phyloP scores from a whole-genome alignment of 1,140 invertebrate genomes.

The Trichoplusia ni region DNA sequence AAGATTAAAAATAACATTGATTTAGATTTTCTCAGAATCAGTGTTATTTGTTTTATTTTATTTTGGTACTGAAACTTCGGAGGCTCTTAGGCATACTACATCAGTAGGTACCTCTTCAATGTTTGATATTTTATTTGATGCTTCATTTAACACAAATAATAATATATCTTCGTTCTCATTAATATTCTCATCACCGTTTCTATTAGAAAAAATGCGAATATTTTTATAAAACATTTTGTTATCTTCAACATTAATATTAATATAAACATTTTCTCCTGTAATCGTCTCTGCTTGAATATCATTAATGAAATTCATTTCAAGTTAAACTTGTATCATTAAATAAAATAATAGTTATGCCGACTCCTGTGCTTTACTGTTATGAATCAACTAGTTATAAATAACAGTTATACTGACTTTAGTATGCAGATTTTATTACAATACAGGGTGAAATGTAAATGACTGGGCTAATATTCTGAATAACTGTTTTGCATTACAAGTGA shows the following conservation, averaged over 20 bases:
- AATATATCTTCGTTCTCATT: too few species aligned
- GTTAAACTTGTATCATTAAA: neutral
- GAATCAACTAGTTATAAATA: neutral
- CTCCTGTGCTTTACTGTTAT: slow-evolving; percentile 12
- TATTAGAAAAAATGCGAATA: too few species aligned
- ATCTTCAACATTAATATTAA: too few species aligned
- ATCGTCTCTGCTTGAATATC: too few species aligned
- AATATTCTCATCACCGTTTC: too few species aligned
- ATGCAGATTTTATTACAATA: neutral
- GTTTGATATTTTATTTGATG: slow-evolving; percentile 6
- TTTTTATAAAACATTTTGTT: too few species aligned
- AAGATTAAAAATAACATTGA: slow-evolving; percentile 20
- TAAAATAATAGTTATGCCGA: slow-evolving; percentile 1
- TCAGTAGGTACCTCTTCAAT: slow-evolving; percentile 28
- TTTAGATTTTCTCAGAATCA: slow-evolving; percentile 16
- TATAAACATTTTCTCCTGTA: too few species aligned
- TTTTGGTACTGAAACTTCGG: slow-evolving; percentile 20
- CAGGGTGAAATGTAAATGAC: too few species aligned
- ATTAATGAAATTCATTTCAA: slow-evolving; percentile 1
- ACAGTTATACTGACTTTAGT: neutral
- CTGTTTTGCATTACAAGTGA: too few species aligned
- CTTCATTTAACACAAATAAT: neutral
- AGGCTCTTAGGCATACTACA: slow-evolving; percentile 30
- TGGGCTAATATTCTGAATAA: too few species aligned
- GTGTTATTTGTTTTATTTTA: slow-evolving; percentile 20